A percentile compares a stretch with the other conserved stretches of the same genome.
Evolutionary conservation across 2,888 invertebrate genomes (phyloP).

Genomic region (Asteroscopus sphinx): DNA sequence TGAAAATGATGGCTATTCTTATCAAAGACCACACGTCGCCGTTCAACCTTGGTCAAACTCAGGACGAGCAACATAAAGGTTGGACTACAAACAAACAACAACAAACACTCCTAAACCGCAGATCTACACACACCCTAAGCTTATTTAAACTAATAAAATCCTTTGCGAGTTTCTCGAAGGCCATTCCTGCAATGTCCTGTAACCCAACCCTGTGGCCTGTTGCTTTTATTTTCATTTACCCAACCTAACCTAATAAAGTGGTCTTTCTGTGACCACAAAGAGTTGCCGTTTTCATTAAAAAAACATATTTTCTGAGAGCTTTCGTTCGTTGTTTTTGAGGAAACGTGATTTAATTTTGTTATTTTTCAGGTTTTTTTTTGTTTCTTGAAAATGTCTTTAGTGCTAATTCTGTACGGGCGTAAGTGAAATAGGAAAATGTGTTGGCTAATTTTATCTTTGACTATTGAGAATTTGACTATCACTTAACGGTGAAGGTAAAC

Average conservation of each 20-base stretch:
- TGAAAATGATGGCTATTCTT: constrained; percentile 1
- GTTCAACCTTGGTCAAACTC: not conserved
- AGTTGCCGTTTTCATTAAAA: constrained; percentile 82
- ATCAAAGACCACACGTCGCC: not conserved
- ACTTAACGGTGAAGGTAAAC: too few species aligned
- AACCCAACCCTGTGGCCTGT: constrained; percentile 66
- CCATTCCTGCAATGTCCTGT: constrained; percentile 39
- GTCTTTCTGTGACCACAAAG: constrained; percentile 77
- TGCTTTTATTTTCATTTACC: constrained; percentile 84
- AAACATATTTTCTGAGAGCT: constrained; percentile 78
- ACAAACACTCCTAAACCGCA: constrained; percentile 26
- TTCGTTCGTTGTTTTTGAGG: constrained; percentile 62
- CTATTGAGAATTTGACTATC: too few species aligned
- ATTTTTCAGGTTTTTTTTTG: constrained; percentile 11
- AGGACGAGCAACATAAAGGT: constrained; percentile 3
- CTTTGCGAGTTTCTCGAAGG: constrained; percentile 38
- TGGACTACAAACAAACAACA: not conserved
- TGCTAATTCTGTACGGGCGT: too few species aligned
- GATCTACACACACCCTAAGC: constrained; percentile 29
- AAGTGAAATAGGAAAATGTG: too few species aligned
- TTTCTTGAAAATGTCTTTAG: too few species aligned
- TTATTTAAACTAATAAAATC: constrained; percentile 58
- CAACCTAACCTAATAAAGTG: constrained; percentile 83
- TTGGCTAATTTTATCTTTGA: too few species aligned
- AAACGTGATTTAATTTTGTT: constrained; percentile 41